Base-by-base conservation (phyloP, 53 echinoderm and acorn worm genomes). In the Patiria pectinifera region DNA sequence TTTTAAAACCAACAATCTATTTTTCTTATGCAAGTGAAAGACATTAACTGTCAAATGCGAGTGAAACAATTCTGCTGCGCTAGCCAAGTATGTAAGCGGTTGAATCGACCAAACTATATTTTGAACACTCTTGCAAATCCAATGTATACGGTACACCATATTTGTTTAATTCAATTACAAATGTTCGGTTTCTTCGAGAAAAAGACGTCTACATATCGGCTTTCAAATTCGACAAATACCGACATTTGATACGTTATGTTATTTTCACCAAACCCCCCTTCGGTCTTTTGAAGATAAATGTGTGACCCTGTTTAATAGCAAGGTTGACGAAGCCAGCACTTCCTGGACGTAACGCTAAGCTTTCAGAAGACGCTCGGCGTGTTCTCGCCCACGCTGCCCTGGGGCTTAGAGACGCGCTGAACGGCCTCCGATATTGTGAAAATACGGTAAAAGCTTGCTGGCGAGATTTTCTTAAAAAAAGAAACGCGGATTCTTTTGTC, bases 261-360 rank as follows among this genome's bases (percentile, higher is more conserved):
- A 23, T n/a, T 74, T 74, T 74, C 18, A 4, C 74, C 19, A 3
- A 74, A n/a, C 15, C 5, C 4, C 6, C 22, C 11, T 9, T 23
- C 74, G 74, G n/a, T 24, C 74, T 74, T 74, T 74, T 16, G 24
- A 74, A 8, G 23, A 10, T 23, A 24, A 74, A 23, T 74, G 74
- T 74, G 74, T 74, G 74, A 74, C 74, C 74, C 23, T 74, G 74
- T 74, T 74, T 74, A 23, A 74, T 21, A 53, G 53, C 74, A 24
- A 74, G 74, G 74, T 74, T 45, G 79, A 78, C 46, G 79, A 78
- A 78, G 35, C 2, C 6, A 78, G 35, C 46, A 78, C 46, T 78
- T 78, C 79, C 79, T 45, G 47, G 35, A 78, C 46, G 79, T 78
- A 78, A 78, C 79, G 79, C 26, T 78, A 45, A 45, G 76, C 76